Evolutionary conservation across 2,888 invertebrate species (phyloP).

Genomic region (Andrena flavipes): DNA sequence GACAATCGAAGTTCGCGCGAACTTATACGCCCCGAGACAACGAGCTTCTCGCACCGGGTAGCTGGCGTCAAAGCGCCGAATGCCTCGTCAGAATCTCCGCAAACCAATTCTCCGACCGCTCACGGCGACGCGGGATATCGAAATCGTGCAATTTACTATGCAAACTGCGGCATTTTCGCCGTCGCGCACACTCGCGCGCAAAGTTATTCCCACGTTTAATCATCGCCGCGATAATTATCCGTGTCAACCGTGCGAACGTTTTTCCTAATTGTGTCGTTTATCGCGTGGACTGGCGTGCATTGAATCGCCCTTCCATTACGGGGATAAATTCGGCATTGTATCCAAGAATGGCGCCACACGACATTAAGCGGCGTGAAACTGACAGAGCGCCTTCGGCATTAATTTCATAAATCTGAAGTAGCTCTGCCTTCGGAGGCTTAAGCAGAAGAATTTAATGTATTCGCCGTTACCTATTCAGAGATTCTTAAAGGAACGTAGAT

Average conservation of each 20-base stretch:
- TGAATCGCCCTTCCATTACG: slow-evolving; percentile 18
- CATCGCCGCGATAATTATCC: slow-evolving; percentile 53
- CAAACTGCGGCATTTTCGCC: slow-evolving; percentile 56
- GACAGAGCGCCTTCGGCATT: background rate
- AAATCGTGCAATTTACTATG: slow-evolving; percentile 55
- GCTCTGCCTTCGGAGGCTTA: background rate
- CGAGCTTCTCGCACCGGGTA: background rate
- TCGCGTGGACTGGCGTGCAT: slow-evolving; percentile 6
- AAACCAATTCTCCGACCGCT: slow-evolving; percentile 49
- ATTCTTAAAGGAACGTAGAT: no score
- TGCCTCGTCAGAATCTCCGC: slow-evolving; percentile 41
- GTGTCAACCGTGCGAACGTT: slow-evolving; percentile 52
- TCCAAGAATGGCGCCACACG: background rate
- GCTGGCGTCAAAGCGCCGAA: slow-evolving; percentile 19
- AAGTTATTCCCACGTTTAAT: slow-evolving; percentile 56
- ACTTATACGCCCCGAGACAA: background rate
- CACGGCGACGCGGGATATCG: slow-evolving; percentile 55
- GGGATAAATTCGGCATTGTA: background rate
- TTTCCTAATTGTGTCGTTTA: slow-evolving; percentile 55
- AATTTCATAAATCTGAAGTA: background rate
- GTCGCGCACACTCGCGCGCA: slow-evolving; percentile 55
- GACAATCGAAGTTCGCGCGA: background rate
- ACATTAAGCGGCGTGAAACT: background rate
- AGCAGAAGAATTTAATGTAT: background rate
- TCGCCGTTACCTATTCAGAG: no score